Conservation (phyloP, 2,888 invertebrate species). For the Apamea sordens region DNA sequence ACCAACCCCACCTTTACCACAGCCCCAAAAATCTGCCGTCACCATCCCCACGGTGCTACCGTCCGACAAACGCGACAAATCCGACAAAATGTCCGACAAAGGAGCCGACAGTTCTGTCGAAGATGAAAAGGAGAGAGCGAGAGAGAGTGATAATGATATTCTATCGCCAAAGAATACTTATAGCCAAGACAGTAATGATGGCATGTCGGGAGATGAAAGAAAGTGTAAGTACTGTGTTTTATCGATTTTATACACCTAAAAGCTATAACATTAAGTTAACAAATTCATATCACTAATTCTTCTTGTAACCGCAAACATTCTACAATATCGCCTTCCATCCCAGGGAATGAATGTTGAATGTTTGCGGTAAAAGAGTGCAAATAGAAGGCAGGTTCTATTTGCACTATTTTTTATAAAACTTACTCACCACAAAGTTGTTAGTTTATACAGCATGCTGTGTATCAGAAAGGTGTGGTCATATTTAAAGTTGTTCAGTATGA, state of each 20-base stretch:
- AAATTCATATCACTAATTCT: neutral
- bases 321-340: neutral
- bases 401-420: neutral
- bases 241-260: neutral
- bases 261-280: neutral
- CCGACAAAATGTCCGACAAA: conserved; percentile 72
- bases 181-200: conserved; percentile 87
- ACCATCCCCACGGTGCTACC: conserved; percentile 9
- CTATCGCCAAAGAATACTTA: conserved; percentile 84
- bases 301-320: neutral
- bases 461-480: no score
- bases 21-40: conserved; percentile 60
- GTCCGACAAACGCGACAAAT: conserved; percentile 53
- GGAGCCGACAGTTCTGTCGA: conserved; percentile 76
- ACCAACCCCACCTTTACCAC: conserved; percentile 82
- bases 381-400: neutral
- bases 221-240: conserved; percentile 74
- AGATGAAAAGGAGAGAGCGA: conserved; percentile 76
- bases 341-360: no score
- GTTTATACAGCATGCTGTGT: neutral
- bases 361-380: no score
- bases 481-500: no score
- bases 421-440: no score
- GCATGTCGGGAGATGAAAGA: conserved; percentile 86
- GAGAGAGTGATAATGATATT: conserved; percentile 82